These are phyloP conservation scores for Tachysurus vachellii DNA, from an alignment of 2,113 vertebrate genomes.

Conservation along the genomic window DNA sequence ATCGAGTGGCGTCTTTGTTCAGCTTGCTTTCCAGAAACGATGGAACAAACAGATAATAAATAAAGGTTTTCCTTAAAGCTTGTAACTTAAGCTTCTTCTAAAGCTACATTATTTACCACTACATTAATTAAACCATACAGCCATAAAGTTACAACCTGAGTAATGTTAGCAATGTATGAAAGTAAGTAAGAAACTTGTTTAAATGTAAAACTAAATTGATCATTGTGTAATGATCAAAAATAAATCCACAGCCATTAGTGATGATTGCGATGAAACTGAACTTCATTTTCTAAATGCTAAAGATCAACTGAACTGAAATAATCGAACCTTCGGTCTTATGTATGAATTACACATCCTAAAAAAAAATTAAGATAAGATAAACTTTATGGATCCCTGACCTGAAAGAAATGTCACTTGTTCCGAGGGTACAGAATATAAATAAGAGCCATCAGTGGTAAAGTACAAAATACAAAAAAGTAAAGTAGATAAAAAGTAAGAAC, in stretches of 20 bases:
- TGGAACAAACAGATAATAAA: neutral
- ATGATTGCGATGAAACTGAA: neutral
- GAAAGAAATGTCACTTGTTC: neutral
- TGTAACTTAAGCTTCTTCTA: neutral
- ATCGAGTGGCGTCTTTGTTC: neutral
- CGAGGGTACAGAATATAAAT: neutral
- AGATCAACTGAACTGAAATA: neutral
- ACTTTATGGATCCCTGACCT: neutral
- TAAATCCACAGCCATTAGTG: neutral
- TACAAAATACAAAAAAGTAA: neutral
- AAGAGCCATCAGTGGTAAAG: neutral
- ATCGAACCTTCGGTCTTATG: neutral
- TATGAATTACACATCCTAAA: neutral
- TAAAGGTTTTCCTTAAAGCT: neutral
- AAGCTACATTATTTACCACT: neutral
- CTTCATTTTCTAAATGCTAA: neutral
- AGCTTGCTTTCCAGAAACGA: neutral
- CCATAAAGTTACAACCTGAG: neutral
- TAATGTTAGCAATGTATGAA: neutral
- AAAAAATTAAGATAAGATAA: conserved; percentile 2
- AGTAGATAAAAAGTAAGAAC: neutral
- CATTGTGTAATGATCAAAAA: neutral
- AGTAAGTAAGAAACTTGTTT: neutral
- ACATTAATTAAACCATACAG: neutral
- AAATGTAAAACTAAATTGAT: neutral